Conservation (phyloP, 2,888 invertebrate genomes). For the Gryllus longicercus region DNA sequence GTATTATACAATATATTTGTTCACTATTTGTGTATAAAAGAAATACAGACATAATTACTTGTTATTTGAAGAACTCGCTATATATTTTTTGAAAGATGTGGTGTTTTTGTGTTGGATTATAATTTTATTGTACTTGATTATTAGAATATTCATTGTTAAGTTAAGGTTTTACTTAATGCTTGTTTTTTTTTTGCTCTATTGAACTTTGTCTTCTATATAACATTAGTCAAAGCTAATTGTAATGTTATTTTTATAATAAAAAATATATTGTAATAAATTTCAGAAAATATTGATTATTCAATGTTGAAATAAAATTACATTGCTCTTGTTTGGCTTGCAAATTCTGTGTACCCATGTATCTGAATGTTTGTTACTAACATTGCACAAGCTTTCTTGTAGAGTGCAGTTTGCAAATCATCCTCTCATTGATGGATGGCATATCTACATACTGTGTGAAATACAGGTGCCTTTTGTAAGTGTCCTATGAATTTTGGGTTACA, state of each 20-base stretch:
- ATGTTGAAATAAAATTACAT: background rate
- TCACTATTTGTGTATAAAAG: background rate
- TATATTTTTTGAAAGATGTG: background rate
- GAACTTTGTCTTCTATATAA: too few relatives aligned
- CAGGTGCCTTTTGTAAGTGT: slow-evolving; percentile 6
- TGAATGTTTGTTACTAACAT: background rate
- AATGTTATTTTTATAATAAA: too few relatives aligned
- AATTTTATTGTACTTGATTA: background rate
- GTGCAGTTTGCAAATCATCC: too few relatives aligned
- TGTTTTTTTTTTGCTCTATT: too few relatives aligned
- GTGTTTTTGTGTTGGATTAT: background rate
- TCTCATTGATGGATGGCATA: too few relatives aligned
- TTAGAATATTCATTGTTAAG: background rate
- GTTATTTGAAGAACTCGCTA: slow-evolving; percentile 17
- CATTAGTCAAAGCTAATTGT: too few relatives aligned
- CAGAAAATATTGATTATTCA: background rate
- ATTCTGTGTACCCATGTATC: background rate
- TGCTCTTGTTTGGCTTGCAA: too few relatives aligned
- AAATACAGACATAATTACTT: background rate
- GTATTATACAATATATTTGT: slow-evolving; percentile 4
- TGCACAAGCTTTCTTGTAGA: background rate
- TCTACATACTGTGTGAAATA: background rate
- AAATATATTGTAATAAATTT: too few relatives aligned
- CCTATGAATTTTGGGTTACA: background rate
- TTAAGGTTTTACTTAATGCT: background rate